These are phyloP conservation scores for Didymodactylos carnosus DNA, from an alignment of 2,888 invertebrate genomes.

Conservation along the genomic window DNA sequence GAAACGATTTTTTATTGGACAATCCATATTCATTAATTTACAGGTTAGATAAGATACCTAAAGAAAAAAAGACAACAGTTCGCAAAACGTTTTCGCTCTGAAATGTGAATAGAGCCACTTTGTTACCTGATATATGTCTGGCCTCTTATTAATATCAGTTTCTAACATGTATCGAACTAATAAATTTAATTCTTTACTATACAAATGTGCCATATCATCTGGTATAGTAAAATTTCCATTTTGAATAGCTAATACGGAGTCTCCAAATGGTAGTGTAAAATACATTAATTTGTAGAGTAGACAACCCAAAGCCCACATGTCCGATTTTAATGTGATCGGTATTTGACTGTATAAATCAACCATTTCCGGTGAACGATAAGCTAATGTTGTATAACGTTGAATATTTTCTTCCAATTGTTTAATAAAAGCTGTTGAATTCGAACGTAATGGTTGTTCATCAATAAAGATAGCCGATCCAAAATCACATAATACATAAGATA, in stretches of 20 bases:
- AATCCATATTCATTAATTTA: conserved; percentile 48
- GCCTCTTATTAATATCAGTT: conserved; percentile 56
- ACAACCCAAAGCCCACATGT: conserved; percentile 56
- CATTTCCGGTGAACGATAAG: conserved; percentile 77
- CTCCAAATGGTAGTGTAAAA: conserved; percentile 69
- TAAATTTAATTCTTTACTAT: conserved; percentile 5
- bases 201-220: conserved; percentile 1
- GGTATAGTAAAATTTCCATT: conserved; percentile 67
- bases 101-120: background rate
- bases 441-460: conserved; percentile 20
- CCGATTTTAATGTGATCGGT: conserved; percentile 58
- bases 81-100: no score
- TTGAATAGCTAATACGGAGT: conserved; percentile 74
- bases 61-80: background rate
- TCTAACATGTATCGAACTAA: conserved; percentile 50
- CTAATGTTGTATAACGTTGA: conserved; percentile 55
- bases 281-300: conserved; percentile 69
- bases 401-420: conserved; percentile 41
- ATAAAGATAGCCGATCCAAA: conserved; percentile 79
- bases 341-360: conserved; percentile 66
- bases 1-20: conserved; percentile 50
- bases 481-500: conserved; percentile 53
- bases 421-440: conserved; percentile 46
- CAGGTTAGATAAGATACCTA: conserved; percentile 52
- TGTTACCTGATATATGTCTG: conserved; percentile 56